Percentiles rank a stretch among this genome's conserved stretches.
Conservation (phyloP, 2,797 vertebrate genomes). For the Bufotes viridis region DNA sequence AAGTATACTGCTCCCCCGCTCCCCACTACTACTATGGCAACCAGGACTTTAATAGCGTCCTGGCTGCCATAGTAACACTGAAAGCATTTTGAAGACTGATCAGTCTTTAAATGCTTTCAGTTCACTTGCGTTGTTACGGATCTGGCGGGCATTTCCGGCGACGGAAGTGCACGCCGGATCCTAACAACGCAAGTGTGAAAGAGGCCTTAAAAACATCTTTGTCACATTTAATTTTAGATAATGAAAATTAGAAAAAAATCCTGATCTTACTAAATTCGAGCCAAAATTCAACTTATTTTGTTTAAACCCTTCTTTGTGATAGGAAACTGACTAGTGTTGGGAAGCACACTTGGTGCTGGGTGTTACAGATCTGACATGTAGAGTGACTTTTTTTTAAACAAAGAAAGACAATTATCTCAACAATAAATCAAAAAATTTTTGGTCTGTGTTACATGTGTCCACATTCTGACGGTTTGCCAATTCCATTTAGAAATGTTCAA, state of each 20-base stretch:
- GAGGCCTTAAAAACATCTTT: neutral
- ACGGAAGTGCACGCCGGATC: too few species aligned
- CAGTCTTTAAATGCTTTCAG: too few species aligned
- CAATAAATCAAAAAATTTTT: slow-evolving; percentile 49
- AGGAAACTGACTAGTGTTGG: neutral
- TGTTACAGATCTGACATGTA: slow-evolving; percentile 46
- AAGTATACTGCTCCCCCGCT: too few species aligned
- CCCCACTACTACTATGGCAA: too few species aligned
- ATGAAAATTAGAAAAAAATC: neutral
- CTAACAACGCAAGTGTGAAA: too few species aligned
- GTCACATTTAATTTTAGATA: neutral
- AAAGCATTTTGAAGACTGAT: too few species aligned
- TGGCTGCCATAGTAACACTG: too few species aligned
- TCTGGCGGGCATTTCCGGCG: too few species aligned
- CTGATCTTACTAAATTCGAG: neutral
- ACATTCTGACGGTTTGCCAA: slow-evolving; percentile 47
- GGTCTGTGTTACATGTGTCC: slow-evolving; percentile 46
- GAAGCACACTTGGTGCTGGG: slow-evolving; percentile 36
- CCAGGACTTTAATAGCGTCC: too few species aligned
- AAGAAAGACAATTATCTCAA: slow-evolving; percentile 48
- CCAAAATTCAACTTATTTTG: neutral
- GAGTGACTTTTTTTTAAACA: slow-evolving; percentile 22
- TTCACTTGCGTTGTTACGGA: too few species aligned
- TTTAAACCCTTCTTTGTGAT: neutral
- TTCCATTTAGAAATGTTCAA: slow-evolving; percentile 55